Base-by-base conservation (phyloP, 2,888 invertebrate genomes). In the Stomorhina lunata region DNA sequence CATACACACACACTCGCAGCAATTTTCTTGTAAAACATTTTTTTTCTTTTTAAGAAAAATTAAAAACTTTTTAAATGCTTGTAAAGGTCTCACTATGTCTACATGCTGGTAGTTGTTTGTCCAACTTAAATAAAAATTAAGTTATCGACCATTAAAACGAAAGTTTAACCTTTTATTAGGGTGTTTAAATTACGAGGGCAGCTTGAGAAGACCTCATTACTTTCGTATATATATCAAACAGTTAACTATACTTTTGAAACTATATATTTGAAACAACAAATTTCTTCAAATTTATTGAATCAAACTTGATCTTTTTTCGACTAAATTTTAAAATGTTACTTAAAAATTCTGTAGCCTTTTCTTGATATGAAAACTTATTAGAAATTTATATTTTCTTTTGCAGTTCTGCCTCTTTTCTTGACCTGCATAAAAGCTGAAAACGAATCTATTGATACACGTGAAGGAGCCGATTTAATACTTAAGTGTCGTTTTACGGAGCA, bases 401-500 rank as follows among this genome's bases (percentile, higher is more conserved):
- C 45, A 82, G 84, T 57, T 45, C 55, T 76, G 0, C 5, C 45
- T 20, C 7, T 72, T 7, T 63, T 63, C 15, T n/a, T 79, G 27
- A 9, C 50, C n/a, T 45, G 10, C 34, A 83, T 81, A 40, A n/a
- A 84, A 15, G 89, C 89, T 10, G 89, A 91, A n/a, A n/a, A n/a
- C 61, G 91, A 91, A 80, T 90, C 90, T 61, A 83, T 94, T 87
- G 97, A 97, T 91, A 96, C 96, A 77, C 93, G 95, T 86, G 97
- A 97, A 92, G 96, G 97, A 80, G 96, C 96, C 88, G 95, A 96
- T 91, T 95, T 97, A 86, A 94, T 95, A 85, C 93, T 97, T 90
- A 95, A 96, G 91, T 97, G 97, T 91, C 94, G 97, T 84, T 97
- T 97, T 92, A 93, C 94, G 63, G 93, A 95, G 76, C 95, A 95